These are phyloP conservation scores for Seriola aureovittata DNA, from an alignment of 2,113 vertebrate species.

Conservation along the genomic window DNA sequence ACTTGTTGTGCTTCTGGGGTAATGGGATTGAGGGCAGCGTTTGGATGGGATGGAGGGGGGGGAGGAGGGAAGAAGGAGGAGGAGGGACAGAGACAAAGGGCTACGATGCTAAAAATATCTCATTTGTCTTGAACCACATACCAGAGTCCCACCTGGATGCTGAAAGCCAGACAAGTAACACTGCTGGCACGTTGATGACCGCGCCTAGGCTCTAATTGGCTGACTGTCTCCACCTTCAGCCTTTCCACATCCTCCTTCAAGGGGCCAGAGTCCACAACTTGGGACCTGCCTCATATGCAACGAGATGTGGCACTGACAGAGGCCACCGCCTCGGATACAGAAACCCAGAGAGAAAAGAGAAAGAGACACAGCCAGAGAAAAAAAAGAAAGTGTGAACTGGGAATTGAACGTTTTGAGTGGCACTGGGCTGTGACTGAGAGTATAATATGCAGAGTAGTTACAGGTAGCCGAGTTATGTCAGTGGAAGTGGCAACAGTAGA, in stretches of 20 bases:
- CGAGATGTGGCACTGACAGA: conserved; percentile 72
- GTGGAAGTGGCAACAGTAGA: conserved; percentile 43
- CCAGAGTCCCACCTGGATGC: conserved; percentile 41
- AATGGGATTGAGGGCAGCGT: conserved; percentile 32
- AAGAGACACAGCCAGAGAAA: background rate
- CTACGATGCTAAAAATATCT: conserved; percentile 32
- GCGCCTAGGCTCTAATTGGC: conserved; percentile 57
- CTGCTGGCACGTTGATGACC: conserved; percentile 71
- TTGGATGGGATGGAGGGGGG: conserved; percentile 2
- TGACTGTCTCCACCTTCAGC: conserved; percentile 55
- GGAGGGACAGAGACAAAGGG: background rate
- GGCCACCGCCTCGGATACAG: conserved; percentile 69
- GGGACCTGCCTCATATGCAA: conserved; percentile 78
- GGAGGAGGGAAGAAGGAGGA: background rate
- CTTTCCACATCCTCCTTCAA: conserved; percentile 46
- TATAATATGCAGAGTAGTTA: conserved; percentile 22
- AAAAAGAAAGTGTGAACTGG: background rate
- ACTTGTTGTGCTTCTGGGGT: conserved; percentile 46
- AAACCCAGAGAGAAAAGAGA: background rate
- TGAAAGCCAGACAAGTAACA: conserved; percentile 42
- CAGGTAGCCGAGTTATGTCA: conserved; percentile 52
- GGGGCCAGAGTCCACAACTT: conserved; percentile 77
- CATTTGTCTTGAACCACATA: conserved; percentile 30
- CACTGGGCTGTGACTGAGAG: background rate
- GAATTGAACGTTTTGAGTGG: background rate